phyloP scores from a whole-genome alignment of 2,797 vertebrate genomes.

The Siniperca obscura region DNA sequence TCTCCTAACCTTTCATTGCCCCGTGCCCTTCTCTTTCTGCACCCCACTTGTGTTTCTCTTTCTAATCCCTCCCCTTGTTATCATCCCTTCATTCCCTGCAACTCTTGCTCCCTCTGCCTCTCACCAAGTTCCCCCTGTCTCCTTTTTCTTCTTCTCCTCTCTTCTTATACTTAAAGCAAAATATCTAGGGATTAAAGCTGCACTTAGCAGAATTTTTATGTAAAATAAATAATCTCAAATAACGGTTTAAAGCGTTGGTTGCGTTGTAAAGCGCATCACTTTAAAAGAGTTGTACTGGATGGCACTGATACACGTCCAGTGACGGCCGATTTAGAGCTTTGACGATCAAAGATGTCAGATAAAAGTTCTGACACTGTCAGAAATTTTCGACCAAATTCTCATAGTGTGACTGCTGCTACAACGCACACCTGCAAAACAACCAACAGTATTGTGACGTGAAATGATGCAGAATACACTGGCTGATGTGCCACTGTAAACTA shows the following conservation, averaged over 20 bases:
- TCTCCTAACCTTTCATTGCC: conserved; percentile 32
- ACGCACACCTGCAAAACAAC: neutral
- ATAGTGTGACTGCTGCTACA: neutral
- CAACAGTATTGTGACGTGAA: too few relatives aligned
- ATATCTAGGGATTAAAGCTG: neutral
- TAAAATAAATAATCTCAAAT: neutral
- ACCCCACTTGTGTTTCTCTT: conserved; percentile 34
- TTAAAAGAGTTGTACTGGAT: neutral
- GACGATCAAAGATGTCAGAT: neutral
- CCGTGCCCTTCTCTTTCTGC: conserved; percentile 20
- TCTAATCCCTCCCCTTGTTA: conserved; percentile 21
- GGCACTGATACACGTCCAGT: neutral
- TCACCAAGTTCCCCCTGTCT: neutral
- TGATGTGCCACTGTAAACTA: too few relatives aligned
- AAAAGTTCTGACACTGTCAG: neutral
- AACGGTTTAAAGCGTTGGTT: neutral
- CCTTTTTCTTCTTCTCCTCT: neutral
- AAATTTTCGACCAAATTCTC: neutral
- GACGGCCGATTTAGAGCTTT: neutral
- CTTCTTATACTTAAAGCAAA: neutral
- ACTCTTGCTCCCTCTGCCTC: conserved; percentile 25
- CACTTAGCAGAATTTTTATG: neutral
- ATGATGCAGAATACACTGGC: neutral
- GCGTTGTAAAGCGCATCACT: too few relatives aligned
- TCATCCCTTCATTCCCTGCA: conserved; percentile 21